phyloP scores from a whole-genome alignment of 2,888 invertebrate species.

The Drosophila kambysellisi region DNA sequence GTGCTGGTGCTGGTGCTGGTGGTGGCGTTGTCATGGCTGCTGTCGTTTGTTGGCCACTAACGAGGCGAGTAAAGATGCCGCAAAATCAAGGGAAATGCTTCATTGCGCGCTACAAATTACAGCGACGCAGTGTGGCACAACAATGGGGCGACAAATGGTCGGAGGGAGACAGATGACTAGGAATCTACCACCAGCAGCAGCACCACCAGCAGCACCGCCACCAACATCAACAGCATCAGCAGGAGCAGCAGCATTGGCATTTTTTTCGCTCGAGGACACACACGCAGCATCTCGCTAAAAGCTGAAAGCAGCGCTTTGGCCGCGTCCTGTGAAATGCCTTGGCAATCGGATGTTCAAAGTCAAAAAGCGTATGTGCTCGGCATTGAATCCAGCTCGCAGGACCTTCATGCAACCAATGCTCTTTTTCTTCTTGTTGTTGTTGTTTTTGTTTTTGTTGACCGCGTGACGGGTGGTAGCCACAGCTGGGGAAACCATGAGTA shows the following conservation, averaged over 20 bases:
- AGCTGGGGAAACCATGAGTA: not conserved
- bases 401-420: conserved; percentile 19
- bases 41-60: conserved; percentile 82
- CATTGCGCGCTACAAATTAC: conserved; percentile 82
- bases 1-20: conserved; percentile 35
- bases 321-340: conserved; percentile 58
- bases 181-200: conserved; percentile 9
- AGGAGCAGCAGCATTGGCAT: conserved; percentile 64
- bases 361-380: conserved; percentile 77
- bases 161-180: conserved; percentile 28
- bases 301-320: conserved; percentile 7
- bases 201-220: not conserved
- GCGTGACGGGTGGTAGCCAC: conserved; percentile 36
- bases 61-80: conserved; percentile 82
- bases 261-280: conserved; percentile 78
- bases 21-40: conserved; percentile 77
- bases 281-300: conserved; percentile 27
- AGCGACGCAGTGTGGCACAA: conserved; percentile 79
- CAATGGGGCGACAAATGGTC: conserved; percentile 69
- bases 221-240: conserved; percentile 16
- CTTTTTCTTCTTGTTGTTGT: conserved; percentile 13
- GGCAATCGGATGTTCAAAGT: conserved; percentile 81
- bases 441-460: conserved; percentile 29
- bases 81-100: conserved; percentile 83
- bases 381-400: conserved; percentile 62